phyloP scores from a whole-genome alignment of 1,140 invertebrate genomes.

The Drosophila bocki region DNA sequence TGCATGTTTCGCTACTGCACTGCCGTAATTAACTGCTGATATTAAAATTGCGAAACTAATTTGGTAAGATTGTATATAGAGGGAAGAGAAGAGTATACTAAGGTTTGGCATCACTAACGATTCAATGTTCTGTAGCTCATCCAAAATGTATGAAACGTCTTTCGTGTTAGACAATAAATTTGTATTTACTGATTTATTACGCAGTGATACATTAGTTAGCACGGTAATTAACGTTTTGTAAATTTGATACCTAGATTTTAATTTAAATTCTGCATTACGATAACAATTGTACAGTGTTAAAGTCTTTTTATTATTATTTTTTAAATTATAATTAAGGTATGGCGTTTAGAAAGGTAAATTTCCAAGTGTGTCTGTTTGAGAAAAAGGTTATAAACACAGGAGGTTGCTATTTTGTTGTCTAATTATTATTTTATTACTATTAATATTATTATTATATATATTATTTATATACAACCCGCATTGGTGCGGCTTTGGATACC shows the following conservation, averaged over 20 bases:
- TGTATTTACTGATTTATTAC: neutral
- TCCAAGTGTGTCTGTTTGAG: no score
- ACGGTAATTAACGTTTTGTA: neutral
- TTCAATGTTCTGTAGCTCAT: neutral
- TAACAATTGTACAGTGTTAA: no score
- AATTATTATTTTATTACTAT: no score
- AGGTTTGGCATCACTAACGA: no score
- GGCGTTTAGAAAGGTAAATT: no score
- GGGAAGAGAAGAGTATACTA: neutral
- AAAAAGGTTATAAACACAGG: no score
- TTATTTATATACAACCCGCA: no score
- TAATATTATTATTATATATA: no score
- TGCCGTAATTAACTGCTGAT: neutral
- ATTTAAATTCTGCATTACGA: neutral
- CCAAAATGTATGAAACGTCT: neutral
- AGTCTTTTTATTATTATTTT: no score
- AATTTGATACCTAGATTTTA: neutral
- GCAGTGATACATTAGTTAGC: neutral
- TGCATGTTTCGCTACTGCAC: neutral
- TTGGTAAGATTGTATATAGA: neutral
- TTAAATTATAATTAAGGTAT: no score
- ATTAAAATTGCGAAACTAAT: constrained; percentile 3
- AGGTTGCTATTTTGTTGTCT: no score
- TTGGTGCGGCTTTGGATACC: neutral
- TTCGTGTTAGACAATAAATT: neutral